Evolutionary conservation across 1,140 invertebrate genomes (phyloP), one percentile per base, ranked within the genome.

Genomic region (Pristionchus pacificus): DNA sequence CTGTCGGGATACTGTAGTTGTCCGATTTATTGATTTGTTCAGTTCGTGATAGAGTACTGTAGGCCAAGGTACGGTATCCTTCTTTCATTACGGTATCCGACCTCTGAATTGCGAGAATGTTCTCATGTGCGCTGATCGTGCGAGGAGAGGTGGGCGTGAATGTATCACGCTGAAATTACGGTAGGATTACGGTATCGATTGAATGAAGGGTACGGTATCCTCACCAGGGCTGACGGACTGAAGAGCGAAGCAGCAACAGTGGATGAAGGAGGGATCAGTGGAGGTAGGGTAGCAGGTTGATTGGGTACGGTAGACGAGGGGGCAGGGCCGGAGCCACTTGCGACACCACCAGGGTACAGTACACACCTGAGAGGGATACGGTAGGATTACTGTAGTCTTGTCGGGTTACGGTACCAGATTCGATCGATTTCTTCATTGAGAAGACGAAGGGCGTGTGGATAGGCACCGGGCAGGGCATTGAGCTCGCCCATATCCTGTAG

Each of bases 371-470:
- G 19, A 19, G 38, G 38, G 38, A 49, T 49, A 49, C 38, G 38
- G 38, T 49, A 49, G 38, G 6, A 6, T 19, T 49, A n/a, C n/a
- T n/a, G n/a, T n/a, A n/a, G n/a, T n/a, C n/a, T n/a, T n/a, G n/a
- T n/a, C n/a, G n/a, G n/a, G n/a, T n/a, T n/a, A n/a, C n/a, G n/a
- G n/a, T 19, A 49, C 38, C 68, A 66, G 60, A 65, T 30, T 3
- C 60, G 30, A 24, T 31, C 15, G 15, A 65, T 69, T 28, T 65
- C 60, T 49, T 31, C 59, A 13, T 28, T 31, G 15, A 61, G 27
- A 10, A 61, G 28, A 10, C n/a, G 59, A n/a, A 60, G 31, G 6
- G n/a, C n/a, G n/a, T 60, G 60, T 24, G 28, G 28, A 13, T 13
- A 29, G 3, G 60, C n/a, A 60, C n/a, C n/a, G n/a, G 60, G 28